These are phyloP conservation scores for Ibidorhyncha struthersii DNA, from an alignment of 2,113 vertebrate species.

Conservation along the genomic window DNA sequence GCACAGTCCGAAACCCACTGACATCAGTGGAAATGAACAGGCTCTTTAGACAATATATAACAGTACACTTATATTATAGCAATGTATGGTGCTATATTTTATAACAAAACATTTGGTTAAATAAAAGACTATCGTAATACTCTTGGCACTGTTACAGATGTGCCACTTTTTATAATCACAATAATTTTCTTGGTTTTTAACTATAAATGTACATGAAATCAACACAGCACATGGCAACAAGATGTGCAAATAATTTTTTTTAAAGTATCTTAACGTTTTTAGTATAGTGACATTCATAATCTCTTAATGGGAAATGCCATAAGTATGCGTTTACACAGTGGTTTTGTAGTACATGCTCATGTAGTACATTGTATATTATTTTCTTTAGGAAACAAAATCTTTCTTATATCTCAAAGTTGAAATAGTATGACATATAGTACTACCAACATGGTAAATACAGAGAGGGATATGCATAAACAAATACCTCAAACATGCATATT, in stretches of 20 bases:
- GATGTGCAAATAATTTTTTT: not conserved
- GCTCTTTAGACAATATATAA: not conserved
- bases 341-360: not conserved
- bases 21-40: rapidly evolving
- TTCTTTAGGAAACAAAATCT: not conserved
- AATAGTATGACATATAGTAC: not conserved
- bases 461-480: not conserved
- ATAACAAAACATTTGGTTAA: not conserved
- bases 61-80: not conserved
- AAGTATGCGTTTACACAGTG: not conserved
- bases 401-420: not conserved
- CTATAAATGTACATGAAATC: not conserved
- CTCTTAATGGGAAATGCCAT: not conserved
- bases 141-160: not conserved
- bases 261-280: not conserved
- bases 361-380: not conserved
- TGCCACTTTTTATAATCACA: not conserved
- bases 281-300: not conserved
- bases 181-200: not conserved
- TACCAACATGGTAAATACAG: not conserved
- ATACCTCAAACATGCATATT: not conserved
- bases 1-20: not conserved
- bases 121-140: not conserved
- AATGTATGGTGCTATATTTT: not conserved
- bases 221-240: not conserved